These are phyloP conservation scores for Lapara coniferarum DNA, from an alignment of 2,888 invertebrate species.

Conservation along the genomic window DNA sequence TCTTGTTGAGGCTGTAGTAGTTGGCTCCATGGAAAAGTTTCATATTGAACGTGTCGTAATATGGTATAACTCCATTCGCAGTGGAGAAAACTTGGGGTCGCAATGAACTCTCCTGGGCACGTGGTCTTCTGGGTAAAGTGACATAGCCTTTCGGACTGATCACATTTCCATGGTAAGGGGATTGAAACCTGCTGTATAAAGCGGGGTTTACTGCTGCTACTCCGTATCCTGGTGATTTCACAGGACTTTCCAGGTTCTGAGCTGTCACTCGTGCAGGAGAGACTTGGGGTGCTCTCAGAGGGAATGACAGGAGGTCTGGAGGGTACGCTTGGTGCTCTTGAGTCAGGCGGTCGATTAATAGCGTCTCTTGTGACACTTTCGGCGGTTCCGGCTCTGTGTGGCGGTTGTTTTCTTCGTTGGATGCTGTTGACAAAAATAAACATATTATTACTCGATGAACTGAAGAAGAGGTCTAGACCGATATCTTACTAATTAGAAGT, in stretches of 20 bases:
- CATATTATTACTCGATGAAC: background rate
- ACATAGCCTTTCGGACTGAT: slow-evolving; percentile 89
- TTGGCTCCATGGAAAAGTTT: slow-evolving; percentile 94
- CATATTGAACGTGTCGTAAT: slow-evolving; percentile 91
- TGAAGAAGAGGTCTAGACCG: too few species aligned
- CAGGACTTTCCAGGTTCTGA: slow-evolving; percentile 58
- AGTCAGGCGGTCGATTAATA: slow-evolving; percentile 71
- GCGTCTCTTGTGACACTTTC: slow-evolving; percentile 76
- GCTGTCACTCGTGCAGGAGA: slow-evolving; percentile 78
- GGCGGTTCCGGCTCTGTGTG: slow-evolving; percentile 84
- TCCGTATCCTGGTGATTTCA: slow-evolving; percentile 71
- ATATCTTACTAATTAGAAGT: too few species aligned
- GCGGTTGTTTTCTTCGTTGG: slow-evolving; percentile 85
- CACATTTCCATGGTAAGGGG: slow-evolving; percentile 83
- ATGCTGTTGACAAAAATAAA: slow-evolving; percentile 65
- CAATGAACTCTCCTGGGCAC: slow-evolving; percentile 84
- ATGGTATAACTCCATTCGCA: slow-evolving; percentile 78
- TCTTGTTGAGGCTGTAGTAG: slow-evolving; percentile 89
- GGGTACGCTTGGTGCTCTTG: slow-evolving; percentile 87
- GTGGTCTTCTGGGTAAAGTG: slow-evolving; percentile 92
- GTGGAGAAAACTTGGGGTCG: slow-evolving; percentile 71
- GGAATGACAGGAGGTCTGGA: slow-evolving; percentile 92
- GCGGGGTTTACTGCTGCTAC: slow-evolving; percentile 59
- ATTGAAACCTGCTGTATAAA: slow-evolving; percentile 81
- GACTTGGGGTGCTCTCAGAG: slow-evolving; percentile 77